These are phyloP conservation scores for Tricholaema leucomelas DNA, from an alignment of 2,113 vertebrate species.

Conservation along the genomic window DNA sequence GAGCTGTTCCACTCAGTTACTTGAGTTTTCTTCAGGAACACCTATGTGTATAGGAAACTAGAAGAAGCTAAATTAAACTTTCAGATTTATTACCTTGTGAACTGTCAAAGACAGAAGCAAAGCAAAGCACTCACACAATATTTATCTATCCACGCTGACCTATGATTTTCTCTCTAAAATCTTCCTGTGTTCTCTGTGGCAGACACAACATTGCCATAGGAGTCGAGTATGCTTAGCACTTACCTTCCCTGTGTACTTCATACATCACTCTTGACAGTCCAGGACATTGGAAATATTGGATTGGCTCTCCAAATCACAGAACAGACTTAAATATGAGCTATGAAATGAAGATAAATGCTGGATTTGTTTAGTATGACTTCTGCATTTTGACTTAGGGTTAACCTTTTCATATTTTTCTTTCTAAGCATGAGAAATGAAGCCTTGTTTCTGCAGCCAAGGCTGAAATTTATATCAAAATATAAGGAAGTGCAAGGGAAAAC, in stretches of 20 bases:
- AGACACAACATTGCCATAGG: not conserved
- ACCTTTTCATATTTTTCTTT: conserved; percentile 1
- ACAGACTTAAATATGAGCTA: not conserved
- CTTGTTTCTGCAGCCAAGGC: not conserved
- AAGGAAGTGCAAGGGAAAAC: not conserved
- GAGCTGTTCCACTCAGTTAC: not conserved
- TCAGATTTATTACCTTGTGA: not conserved
- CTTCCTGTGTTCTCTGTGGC: not conserved
- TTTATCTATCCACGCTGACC: not conserved
- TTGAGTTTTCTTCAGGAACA: not conserved
- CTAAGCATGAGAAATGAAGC: not conserved
- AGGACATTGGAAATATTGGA: not conserved
- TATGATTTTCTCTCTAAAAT: not conserved
- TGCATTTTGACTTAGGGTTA: not conserved
- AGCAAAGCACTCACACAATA: not conserved
- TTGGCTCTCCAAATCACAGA: not conserved
- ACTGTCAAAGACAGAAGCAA: not conserved
- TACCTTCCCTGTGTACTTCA: not conserved
- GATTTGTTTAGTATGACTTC: not conserved
- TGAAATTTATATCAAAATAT: not conserved
- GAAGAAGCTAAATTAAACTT: not conserved
- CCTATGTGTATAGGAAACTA: not conserved
- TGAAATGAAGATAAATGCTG: not conserved
- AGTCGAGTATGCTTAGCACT: not conserved
- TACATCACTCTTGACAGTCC: not conserved